Conservation (phyloP, 2,888 invertebrate species). For the Gymnocheta viridis region DNA sequence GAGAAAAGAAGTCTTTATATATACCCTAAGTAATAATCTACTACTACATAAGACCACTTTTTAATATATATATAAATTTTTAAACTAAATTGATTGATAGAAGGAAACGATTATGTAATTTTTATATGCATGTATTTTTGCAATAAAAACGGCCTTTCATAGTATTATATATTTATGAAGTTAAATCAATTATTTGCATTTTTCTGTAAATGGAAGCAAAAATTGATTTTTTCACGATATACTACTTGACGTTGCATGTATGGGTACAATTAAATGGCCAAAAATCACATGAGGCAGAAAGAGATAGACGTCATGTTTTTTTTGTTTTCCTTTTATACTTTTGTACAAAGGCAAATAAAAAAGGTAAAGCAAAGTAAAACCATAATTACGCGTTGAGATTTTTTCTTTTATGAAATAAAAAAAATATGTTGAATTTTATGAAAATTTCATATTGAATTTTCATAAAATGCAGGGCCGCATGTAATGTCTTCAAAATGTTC, state of each 20-base stretch:
- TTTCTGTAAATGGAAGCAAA: conserved; percentile 43
- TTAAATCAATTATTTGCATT: conserved; percentile 67
- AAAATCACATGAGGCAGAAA: conserved; percentile 57
- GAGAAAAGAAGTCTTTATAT: conserved; percentile 62
- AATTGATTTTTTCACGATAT: conserved; percentile 48
- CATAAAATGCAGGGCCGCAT: background rate
- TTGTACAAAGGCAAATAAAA: conserved; percentile 36
- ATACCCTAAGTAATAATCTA: conserved; percentile 64
- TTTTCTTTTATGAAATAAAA: background rate
- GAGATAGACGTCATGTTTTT: conserved; percentile 50
- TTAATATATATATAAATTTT: conserved; percentile 62
- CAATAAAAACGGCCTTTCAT: conserved; percentile 48
- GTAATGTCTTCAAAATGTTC: background rate
- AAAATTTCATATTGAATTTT: background rate
- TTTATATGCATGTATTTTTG: conserved; percentile 25
- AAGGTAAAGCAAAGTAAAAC: conserved; percentile 31
- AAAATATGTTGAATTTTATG: background rate
- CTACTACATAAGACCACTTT: conserved; percentile 66
- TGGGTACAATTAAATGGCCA: conserved; percentile 37
- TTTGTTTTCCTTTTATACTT: conserved; percentile 2
- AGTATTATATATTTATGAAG: conserved; percentile 43
- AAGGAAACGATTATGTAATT: conserved; percentile 56
- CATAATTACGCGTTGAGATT: conserved; percentile 61
- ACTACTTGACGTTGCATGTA: conserved; percentile 30
- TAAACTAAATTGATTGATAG: conserved; percentile 54